Conservation (phyloP, 2,113 vertebrate species). For the Craseonycteris thonglongyai region DNA sequence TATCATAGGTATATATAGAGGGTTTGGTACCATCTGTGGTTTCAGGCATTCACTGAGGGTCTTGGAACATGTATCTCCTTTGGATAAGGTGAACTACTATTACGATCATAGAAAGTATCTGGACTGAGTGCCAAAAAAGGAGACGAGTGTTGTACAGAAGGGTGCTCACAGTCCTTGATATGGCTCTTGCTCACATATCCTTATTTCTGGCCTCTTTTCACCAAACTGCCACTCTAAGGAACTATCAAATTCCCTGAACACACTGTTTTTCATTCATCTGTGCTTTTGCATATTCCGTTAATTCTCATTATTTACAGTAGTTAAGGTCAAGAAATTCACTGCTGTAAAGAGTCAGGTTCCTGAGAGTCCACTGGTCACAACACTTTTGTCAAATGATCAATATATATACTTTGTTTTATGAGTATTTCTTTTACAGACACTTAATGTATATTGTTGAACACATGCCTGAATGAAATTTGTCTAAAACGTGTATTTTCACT, state of each 20-base stretch:
- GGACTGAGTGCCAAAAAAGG: neutral
- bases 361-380: neutral
- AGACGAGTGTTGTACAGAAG: neutral
- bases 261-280: neutral
- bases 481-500: neutral
- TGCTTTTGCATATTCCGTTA: neutral
- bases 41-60: neutral
- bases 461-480: neutral
- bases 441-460: neutral
- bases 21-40: neutral
- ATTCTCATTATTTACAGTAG: neutral
- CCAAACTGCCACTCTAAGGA: neutral
- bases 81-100: neutral
- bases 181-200: neutral
- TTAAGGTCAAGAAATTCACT: conserved; percentile 1
- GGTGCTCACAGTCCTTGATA: neutral
- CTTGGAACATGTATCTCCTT: neutral
- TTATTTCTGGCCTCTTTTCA: conserved; percentile 18
- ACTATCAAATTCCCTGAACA: neutral
- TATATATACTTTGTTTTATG: neutral
- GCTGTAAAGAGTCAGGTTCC: neutral
- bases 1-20: too few relatives aligned
- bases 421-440: conserved; percentile 13
- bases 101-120: neutral
- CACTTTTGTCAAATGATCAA: neutral